Evolutionary conservation across 2,113 vertebrate genomes (phyloP), one percentile per base, ranked within the genome.

Genomic region (Platycercus adscitus): DNA sequence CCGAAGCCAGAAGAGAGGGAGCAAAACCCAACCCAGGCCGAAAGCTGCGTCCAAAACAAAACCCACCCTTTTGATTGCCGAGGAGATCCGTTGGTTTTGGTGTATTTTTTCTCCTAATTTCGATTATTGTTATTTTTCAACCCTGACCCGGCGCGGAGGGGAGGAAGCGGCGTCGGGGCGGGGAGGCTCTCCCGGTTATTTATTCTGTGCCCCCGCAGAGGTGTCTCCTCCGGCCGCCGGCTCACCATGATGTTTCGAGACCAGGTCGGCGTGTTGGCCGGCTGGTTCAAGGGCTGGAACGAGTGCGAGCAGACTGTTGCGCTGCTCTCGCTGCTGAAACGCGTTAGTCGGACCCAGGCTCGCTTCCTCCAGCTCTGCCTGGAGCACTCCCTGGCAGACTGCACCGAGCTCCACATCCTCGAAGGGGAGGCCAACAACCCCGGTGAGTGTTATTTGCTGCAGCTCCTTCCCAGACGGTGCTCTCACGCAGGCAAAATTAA

Each of bases 221-320:
- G 86, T 82, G 69, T 72, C 75, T 33, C 25, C 77, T 46, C 66
- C 23, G 55, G 71, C 91, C 91, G 13, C 66, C 73, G 49, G 66
- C 98, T 97, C 98, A 99, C 97, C 99, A 99, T 99, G 99, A 99
- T 99, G 99, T 99, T 99, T 99, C 99, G 99, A 68, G 99, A 99
- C 97, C 99, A 99, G 98, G 99, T 99, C 78, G 99, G 99, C 94
- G 99, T 99, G 93, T 95, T 99, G 91, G 99, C 99, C 97, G 98
- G 99, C 92, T 99, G 99, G 99, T 99, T 99, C 96, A 99, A 99
- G 97, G 99, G 99, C 93, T 99, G 99, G 99, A 99, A 99, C 26
- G 99, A 99, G 97, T 99, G 99, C 19, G 99, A 99, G 92, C 99
- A 99, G 98, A 99, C 99, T 52, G 99, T 99, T 97, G 99, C 99